Percentiles rank a stretch among this genome's conserved stretches.
Evolutionary conservation across 2,797 vertebrate genomes (phyloP).

Genomic region (Dallia pectoralis): DNA sequence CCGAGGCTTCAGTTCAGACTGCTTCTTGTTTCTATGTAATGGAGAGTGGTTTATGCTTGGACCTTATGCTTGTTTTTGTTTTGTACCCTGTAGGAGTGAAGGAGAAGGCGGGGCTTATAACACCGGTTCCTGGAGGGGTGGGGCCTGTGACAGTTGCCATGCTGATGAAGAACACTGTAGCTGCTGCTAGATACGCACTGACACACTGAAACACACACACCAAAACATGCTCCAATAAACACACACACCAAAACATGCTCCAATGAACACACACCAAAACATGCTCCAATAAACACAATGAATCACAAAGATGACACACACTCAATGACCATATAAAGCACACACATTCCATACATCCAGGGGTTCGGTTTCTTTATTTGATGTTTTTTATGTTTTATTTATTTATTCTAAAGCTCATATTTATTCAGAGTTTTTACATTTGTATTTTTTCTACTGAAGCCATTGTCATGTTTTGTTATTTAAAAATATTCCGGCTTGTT

Average conservation of each 20-base stretch:
- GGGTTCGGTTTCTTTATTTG: constrained; percentile 58
- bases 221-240: constrained; percentile 3
- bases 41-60: background rate
- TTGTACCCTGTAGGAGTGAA: constrained; percentile 79
- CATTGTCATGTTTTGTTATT: constrained; percentile 44
- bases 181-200: constrained; percentile 80
- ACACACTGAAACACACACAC: constrained; percentile 59
- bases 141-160: constrained; percentile 92
- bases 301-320: background rate
- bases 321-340: constrained; percentile 7
- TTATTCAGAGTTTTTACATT: constrained; percentile 60
- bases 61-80: constrained; percentile 22
- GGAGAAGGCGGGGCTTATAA: constrained; percentile 88
- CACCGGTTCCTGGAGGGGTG: constrained; percentile 89
- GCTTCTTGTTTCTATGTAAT: background rate
- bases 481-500: constrained; percentile 49
- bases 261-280: constrained; percentile 4
- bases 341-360: constrained; percentile 51
- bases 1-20: too few relatives aligned
- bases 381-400: constrained; percentile 46
- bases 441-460: constrained; percentile 72
- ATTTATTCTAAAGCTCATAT: constrained; percentile 47
- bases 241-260: constrained; percentile 9
- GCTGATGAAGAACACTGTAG: constrained; percentile 91
- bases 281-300: constrained; percentile 8